These are phyloP conservation scores for Stichodactyla mertensii DNA, from an alignment of 64 coral and sea anemone genomes.

Conservation along the genomic window DNA sequence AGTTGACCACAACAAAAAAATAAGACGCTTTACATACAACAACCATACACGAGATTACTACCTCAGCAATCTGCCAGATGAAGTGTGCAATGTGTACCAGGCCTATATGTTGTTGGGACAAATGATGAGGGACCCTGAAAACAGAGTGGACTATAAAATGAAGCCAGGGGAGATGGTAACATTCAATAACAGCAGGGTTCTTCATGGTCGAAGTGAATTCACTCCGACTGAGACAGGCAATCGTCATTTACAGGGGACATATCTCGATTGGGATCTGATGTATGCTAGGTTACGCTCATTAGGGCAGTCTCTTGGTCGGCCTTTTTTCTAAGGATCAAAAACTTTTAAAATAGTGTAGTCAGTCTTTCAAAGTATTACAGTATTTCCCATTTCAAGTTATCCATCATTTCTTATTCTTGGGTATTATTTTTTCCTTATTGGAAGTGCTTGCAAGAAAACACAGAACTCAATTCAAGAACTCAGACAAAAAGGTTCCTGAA, in stretches of 20 bases:
- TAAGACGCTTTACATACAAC: slow-evolving; percentile 70
- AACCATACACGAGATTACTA: slow-evolving; percentile 67
- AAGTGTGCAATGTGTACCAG: slow-evolving; percentile 49
- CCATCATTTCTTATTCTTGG: too few relatives aligned
- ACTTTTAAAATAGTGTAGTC: too few relatives aligned
- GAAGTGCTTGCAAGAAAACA: too few relatives aligned
- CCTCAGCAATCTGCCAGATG: slow-evolving; percentile 37
- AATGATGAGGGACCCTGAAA: slow-evolving; percentile 54
- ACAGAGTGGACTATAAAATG: slow-evolving; percentile 65
- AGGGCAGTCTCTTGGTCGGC: slow-evolving; percentile 18
- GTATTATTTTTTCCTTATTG: too few relatives aligned
- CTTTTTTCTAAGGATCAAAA: not conserved
- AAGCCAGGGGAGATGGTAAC: slow-evolving; percentile 56
- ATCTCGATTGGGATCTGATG: slow-evolving; percentile 74
- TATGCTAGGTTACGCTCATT: slow-evolving; percentile 54
- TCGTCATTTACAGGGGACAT: slow-evolving; percentile 34
- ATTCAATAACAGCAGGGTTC: slow-evolving; percentile 70
- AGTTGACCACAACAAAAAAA: slow-evolving; percentile 43
- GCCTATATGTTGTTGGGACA: slow-evolving; percentile 53
- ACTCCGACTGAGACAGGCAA: slow-evolving; percentile 26
- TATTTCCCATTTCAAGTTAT: too few relatives aligned
- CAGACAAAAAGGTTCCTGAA: too few relatives aligned
- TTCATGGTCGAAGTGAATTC: slow-evolving; percentile 62
- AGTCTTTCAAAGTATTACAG: too few relatives aligned
- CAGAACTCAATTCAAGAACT: too few relatives aligned